phyloP scores from a whole-genome alignment of 2,888 invertebrate species.

The Caradrina clavipalpis region DNA sequence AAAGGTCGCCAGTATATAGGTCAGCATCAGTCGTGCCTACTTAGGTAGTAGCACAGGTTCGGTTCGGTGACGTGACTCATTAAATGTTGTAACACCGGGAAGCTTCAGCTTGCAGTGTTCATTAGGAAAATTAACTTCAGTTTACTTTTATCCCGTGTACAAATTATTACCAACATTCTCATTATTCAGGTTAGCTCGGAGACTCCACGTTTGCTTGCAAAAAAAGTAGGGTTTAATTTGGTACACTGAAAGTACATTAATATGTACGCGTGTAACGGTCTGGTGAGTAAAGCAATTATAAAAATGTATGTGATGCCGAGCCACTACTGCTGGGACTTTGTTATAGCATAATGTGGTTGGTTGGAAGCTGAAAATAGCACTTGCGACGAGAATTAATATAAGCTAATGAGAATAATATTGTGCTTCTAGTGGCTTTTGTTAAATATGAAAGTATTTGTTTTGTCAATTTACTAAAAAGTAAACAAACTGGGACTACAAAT shows the following conservation, averaged over 20 bases:
- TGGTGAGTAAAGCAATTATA: conserved; percentile 43
- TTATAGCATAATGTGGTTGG: conserved; percentile 13
- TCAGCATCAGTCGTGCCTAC: conserved; percentile 16
- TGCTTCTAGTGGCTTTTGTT: not conserved
- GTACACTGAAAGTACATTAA: conserved; percentile 45
- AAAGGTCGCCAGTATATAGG: conserved; percentile 41
- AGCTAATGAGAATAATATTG: conserved; percentile 6
- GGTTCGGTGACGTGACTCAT: not conserved
- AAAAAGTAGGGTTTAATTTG: conserved; percentile 34
- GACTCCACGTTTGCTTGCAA: conserved; percentile 5
- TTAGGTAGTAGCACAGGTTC: conserved; percentile 10
- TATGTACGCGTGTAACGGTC: conserved; percentile 38
- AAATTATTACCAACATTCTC: conserved; percentile 54
- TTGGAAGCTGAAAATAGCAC: conserved; percentile 9
- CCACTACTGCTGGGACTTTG: conserved; percentile 5
- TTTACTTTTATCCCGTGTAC: conserved; percentile 54
- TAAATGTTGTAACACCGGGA: conserved; percentile 32
- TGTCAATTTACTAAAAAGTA: too few species aligned
- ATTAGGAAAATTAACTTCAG: conserved; percentile 47
- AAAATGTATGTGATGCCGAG: conserved; percentile 28
- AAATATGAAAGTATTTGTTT: not conserved
- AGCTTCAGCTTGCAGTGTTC: conserved; percentile 43
- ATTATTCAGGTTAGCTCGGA: conserved; percentile 45
- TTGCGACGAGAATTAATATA: not conserved
- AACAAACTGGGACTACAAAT: too few species aligned